These are phyloP conservation scores for Pachypeltis micranthus DNA, from an alignment of 1,140 invertebrate genomes.

Conservation along the genomic window DNA sequence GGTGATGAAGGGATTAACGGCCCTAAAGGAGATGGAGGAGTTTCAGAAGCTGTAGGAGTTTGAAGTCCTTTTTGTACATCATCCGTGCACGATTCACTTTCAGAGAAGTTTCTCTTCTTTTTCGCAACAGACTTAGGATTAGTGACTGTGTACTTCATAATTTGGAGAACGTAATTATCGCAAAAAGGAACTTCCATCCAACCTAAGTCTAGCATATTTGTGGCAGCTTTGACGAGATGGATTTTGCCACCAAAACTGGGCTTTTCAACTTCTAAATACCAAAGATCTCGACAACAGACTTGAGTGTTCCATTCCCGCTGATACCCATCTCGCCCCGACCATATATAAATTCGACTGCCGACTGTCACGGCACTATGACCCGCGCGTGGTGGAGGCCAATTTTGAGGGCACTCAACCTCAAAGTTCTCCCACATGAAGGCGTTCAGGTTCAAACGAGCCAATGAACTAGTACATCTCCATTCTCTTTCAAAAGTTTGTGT, in stretches of 20 bases:
- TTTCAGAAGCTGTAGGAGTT: background rate
- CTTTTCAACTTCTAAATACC: slow-evolving; percentile 92
- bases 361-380: slow-evolving; percentile 95
- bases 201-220: slow-evolving; percentile 82
- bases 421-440: slow-evolving; percentile 87
- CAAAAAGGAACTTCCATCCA: slow-evolving; percentile 85
- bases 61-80: background rate
- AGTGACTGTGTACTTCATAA: background rate
- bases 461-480: background rate
- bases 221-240: slow-evolving; percentile 84
- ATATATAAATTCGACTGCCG: slow-evolving; percentile 87
- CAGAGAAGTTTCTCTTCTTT: background rate
- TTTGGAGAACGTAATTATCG: slow-evolving; percentile 69
- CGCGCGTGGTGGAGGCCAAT: slow-evolving; percentile 81
- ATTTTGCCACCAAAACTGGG: slow-evolving; percentile 78
- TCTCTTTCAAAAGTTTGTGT: background rate
- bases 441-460: slow-evolving; percentile 33
- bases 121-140: background rate
- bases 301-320: slow-evolving; percentile 99
- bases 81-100: background rate
- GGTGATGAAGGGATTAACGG: too few species aligned
- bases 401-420: slow-evolving; percentile 75
- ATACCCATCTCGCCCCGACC: slow-evolving; percentile 97
- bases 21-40: background rate
- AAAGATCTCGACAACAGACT: slow-evolving; percentile 97